Evolutionary conservation across 2,888 invertebrate genomes (phyloP).

Genomic region (Drosophila gaucha): DNA sequence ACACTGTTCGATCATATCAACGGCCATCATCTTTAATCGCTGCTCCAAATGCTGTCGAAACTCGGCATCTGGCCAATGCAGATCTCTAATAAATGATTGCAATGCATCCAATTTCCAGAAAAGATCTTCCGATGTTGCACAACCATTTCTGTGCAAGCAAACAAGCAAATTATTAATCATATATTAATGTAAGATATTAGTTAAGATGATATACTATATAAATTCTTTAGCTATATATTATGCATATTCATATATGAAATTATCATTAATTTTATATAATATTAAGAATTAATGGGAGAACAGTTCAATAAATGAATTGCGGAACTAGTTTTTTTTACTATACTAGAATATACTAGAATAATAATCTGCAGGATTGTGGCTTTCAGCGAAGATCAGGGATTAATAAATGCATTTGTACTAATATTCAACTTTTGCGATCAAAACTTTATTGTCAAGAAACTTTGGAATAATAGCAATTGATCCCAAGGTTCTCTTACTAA

Average conservation of each 20-base stretch:
- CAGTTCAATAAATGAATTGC: not conserved
- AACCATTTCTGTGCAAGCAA: constrained; percentile 90
- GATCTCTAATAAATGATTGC: constrained; percentile 98
- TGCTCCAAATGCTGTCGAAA: constrained; percentile 98
- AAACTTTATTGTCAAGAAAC: too few species aligned
- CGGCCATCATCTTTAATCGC: constrained; percentile 98
- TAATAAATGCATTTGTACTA: too few species aligned
- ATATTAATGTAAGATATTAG: not conserved
- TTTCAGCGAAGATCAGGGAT: too few species aligned
- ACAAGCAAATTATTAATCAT: not conserved
- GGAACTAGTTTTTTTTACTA: not conserved
- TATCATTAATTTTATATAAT: not conserved
- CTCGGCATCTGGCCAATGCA: constrained; percentile 99
- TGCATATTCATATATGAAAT: not conserved
- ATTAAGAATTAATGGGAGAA: too few species aligned
- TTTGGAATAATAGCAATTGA: too few species aligned
- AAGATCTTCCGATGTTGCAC: constrained; percentile 98
- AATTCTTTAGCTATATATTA: not conserved
- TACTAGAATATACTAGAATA: not conserved
- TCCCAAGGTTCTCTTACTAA: too few species aligned
- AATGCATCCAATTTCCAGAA: constrained; percentile 99
- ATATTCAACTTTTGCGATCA: too few species aligned
- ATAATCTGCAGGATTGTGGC: not conserved
- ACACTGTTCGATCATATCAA: constrained; percentile 99
- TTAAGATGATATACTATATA: not conserved